Base-by-base conservation (phyloP, 2,888 invertebrate species). In the Macaria notata region DNA sequence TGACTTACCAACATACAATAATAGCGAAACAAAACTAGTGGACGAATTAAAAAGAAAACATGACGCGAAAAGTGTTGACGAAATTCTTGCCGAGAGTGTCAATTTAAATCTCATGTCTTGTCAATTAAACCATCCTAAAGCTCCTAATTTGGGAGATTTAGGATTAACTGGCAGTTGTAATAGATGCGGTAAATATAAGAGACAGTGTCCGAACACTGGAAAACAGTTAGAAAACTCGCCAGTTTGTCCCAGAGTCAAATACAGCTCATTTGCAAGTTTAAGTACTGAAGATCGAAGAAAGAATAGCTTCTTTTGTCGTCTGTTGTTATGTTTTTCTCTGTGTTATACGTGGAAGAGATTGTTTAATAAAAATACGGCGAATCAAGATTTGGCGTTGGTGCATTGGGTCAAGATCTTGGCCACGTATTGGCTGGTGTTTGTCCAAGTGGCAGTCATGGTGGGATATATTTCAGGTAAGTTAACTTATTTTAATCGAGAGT, bases 381-480 rank as follows among this genome's bases (percentile, higher is more conserved):
- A 84, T 54, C 92, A 92, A 59, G 92, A 93, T 48, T 66, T 93
- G 54, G 83, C 92, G 3, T 76, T 92, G 7, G 91, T 95, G 46
- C 94, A 95, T 68, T 92, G 93, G 0, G 73, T 95, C 61, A 93
- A 93, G 73, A 92, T 94, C 9, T 71, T 94, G 3, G 93, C 94
- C 46, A 93, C 95, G 61, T 84, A 94, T 46, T 94, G 95, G 93
- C 92, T 95, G 6, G 93, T 95, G 62, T 89, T 93, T 56, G 87
- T 93, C 4, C 94, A 94, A 68, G 92, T 94, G 1, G 88, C 93
- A 44, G 92, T 94, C 38, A 88, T 94, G 9, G 92, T 94, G 29
- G 94, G 93, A 73, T 94, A 94, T 79, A 92, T 94, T 75, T 93
- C 94, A 78, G 93, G 93, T 93, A 76, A 67, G 65, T 61, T 44